Base-by-base conservation (phyloP, 2,113 vertebrate species). In the Stigmatopora argus region DNA sequence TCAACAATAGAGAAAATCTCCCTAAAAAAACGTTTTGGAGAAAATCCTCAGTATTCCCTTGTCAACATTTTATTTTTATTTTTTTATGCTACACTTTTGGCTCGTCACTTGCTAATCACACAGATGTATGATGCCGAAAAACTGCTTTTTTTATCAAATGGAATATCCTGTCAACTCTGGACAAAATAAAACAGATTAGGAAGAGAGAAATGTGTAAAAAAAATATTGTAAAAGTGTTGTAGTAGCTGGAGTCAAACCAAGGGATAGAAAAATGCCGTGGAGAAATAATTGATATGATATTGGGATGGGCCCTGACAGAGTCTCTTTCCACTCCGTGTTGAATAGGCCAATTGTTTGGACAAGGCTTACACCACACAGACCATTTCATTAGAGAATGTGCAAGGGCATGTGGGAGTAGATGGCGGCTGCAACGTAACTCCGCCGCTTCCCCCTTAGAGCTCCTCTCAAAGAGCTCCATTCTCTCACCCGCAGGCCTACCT, bases 341-440 rank as follows among this genome's bases (percentile, higher is more conserved):
- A 92, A 91, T 91, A 67, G 85, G 63, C 73, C 76, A 79, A 90
- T 92, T 91, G 90, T 92, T 84, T 82, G 35, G 59, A 79, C 69
- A 80, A 78, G 73, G 75, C 81, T 86, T 90, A 81, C 84, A 86
- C 88, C 81, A 87, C 85, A 90, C 85, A 83, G 79, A 83, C 86
- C 85, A 85, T 89, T 91, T 90, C 78, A 85, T 90, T 89, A 81
- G 76, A 87, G 81, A 86, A 81, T 66, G 64, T 84, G 82, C 76
- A 63, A 70, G 75, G 70, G 83, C 72, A 74, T 19, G 78, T 71
- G 75, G 69, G 80, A 85, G 74, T 63, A 52, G 75, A 84, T 82
- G 79, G 78, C 74, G 86, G 77, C 71, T 81, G 83, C 80, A 83
- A 81, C 77, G 79, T 72, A 73, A 73, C 79, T 75, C 65, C 70